Percentiles rank a stretch among this genome's conserved stretches.
Evolutionary conservation across 2,888 invertebrate species (phyloP).

Genomic region (Falcaria lacertinaria): DNA sequence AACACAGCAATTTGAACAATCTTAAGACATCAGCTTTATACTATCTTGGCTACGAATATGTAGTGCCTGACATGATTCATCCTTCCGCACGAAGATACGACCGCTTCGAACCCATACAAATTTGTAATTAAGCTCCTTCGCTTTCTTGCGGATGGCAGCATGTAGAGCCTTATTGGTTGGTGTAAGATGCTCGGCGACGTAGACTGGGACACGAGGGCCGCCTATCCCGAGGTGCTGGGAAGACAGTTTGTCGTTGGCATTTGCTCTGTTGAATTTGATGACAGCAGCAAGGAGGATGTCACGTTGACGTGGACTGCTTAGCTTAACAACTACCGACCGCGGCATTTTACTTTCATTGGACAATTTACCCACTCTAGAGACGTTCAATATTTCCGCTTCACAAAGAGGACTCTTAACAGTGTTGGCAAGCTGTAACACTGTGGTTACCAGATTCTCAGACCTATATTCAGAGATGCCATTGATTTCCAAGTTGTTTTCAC

Average conservation of each 20-base stretch:
- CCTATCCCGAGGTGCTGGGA: not conserved
- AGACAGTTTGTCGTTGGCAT: conserved; percentile 2
- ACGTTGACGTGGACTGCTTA: conserved; percentile 11
- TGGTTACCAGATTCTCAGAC: not conserved
- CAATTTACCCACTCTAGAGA: not conserved
- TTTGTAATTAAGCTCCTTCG: not conserved
- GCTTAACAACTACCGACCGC: conserved; percentile 9
- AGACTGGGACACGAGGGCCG: conserved; percentile 1
- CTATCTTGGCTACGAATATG: not conserved
- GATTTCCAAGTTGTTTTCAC: conserved; percentile 12
- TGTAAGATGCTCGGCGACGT: conserved; percentile 4
- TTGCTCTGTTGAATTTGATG: not conserved
- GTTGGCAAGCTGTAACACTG: not conserved
- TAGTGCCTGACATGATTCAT: not conserved
- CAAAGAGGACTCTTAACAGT: not conserved
- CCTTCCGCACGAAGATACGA: conserved; percentile 1
- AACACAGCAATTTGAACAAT: too few species aligned
- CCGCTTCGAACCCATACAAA: conserved; percentile 1
- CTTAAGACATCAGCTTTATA: not conserved
- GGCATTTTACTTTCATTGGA: conserved; percentile 1
- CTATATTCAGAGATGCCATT: conserved; percentile 12
- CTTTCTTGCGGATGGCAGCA: not conserved
- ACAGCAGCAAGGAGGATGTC: conserved; percentile 3
- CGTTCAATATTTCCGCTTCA: not conserved
- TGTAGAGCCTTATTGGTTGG: conserved; percentile 3